phyloP scores from a whole-genome alignment of 1,140 invertebrate genomes.

The Macrostomum lignano region DNA sequence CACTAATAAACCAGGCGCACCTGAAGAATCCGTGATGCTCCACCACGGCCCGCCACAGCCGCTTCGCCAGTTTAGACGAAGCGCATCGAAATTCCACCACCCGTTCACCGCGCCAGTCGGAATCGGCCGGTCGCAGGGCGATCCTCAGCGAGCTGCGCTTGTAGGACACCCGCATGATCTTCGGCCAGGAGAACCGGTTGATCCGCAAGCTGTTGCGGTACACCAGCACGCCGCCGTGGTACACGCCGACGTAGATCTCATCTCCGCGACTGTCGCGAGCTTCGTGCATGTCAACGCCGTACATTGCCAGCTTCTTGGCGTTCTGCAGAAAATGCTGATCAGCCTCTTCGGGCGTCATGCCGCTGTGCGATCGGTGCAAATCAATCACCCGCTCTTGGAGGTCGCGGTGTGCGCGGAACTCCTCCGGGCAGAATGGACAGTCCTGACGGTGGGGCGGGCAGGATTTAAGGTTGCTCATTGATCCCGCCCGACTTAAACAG shows the following conservation, averaged over 20 bases:
- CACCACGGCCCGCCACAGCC: background rate
- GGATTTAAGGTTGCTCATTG: no score
- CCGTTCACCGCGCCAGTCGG: background rate
- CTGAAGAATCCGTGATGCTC: slow-evolving; percentile 5
- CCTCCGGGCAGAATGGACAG: no score
- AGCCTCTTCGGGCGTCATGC: slow-evolving; percentile 72
- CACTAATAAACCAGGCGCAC: background rate
- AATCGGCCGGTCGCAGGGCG: background rate
- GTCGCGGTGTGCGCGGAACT: no score
- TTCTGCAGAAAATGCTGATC: slow-evolving; percentile 75
- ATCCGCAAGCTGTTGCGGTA: slow-evolving; percentile 1
- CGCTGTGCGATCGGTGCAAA: no score
- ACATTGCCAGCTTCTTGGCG: slow-evolving; percentile 77
- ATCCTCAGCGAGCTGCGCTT: background rate
- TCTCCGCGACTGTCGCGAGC: slow-evolving; percentile 46
- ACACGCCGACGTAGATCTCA: background rate
- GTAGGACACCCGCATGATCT: slow-evolving; percentile 1
- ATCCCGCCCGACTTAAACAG: no score
- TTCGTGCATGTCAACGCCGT: slow-evolving; percentile 61
- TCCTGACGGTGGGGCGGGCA: no score
- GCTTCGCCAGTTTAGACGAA: background rate
- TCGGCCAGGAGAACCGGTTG: slow-evolving; percentile 1
- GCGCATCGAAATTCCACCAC: background rate
- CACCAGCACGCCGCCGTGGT: background rate
- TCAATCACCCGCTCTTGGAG: no score